These are phyloP conservation scores for Urophycis tenuis DNA, from an alignment of 2,797 vertebrate genomes.

Conservation along the genomic window DNA sequence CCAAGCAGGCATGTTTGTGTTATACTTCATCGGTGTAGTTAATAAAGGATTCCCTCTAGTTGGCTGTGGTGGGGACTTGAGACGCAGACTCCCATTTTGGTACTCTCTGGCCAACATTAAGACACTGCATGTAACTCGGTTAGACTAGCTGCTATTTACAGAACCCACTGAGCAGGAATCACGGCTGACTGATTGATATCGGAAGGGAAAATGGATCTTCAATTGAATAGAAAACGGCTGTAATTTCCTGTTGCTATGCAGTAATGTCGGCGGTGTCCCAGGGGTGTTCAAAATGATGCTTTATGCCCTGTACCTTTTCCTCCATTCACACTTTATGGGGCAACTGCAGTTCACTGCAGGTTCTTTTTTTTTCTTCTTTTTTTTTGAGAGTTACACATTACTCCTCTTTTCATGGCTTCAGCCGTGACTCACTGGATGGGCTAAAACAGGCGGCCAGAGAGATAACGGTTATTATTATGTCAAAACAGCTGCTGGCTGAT, in stretches of 20 bases:
- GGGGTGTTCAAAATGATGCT: constrained; percentile 26
- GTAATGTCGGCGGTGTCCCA: constrained; percentile 46
- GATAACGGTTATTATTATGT: constrained; percentile 18
- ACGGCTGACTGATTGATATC: constrained; percentile 60
- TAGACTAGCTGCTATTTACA: constrained; percentile 54
- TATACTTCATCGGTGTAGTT: not conserved
- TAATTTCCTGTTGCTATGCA: constrained; percentile 59
- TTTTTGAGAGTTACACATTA: not conserved
- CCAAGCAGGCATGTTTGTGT: not conserved
- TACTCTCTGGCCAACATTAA: constrained; percentile 55
- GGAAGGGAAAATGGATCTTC: constrained; percentile 63
- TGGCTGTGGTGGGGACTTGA: constrained; percentile 33
- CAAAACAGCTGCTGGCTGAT: constrained; percentile 12
- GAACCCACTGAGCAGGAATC: constrained; percentile 50
- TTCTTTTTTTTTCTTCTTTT: no score
- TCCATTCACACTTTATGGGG: constrained; percentile 9
- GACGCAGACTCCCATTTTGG: constrained; percentile 39
- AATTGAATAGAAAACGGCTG: constrained; percentile 63
- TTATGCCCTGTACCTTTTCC: constrained; percentile 31
- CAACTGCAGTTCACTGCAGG: no score
- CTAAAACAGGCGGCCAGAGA: constrained; percentile 1
- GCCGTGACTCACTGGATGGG: not conserved
- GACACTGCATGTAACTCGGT: constrained; percentile 60
- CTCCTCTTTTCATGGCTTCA: constrained; percentile 3
- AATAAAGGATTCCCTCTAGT: constrained; percentile 27